A percentile compares a stretch with the other conserved stretches of the same genome.
These are phyloP conservation scores for Linyphia triangularis DNA, from an alignment of 2,888 invertebrate species.

Conservation along the genomic window DNA sequence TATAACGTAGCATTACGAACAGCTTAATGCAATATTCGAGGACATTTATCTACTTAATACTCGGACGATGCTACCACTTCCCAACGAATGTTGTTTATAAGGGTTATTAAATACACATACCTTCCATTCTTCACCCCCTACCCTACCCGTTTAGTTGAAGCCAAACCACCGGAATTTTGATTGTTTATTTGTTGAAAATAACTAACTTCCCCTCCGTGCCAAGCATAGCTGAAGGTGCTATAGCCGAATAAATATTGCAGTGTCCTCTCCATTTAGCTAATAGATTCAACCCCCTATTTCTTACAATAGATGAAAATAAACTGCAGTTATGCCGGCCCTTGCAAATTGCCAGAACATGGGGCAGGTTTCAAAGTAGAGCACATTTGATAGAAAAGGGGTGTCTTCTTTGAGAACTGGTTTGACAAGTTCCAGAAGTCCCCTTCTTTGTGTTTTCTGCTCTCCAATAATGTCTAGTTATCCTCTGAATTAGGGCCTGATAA, in stretches of 20 bases:
- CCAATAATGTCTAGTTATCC: conserved; percentile 57
- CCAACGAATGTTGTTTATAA: conserved; percentile 51
- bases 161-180: conserved; percentile 23
- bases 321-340: conserved; percentile 46
- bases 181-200: conserved; percentile 52
- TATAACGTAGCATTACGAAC: conserved; percentile 44
- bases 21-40: conserved; percentile 59
- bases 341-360: conserved; percentile 14
- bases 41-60: conserved; percentile 52
- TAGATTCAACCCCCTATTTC: conserved; percentile 58
- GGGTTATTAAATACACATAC: conserved; percentile 62
- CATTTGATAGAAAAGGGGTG: conserved; percentile 29
- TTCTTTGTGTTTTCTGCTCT: conserved; percentile 25
- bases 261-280: conserved; percentile 64
- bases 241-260: conserved; percentile 36
- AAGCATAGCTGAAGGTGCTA: conserved; percentile 16
- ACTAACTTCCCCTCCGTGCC: conserved; percentile 25
- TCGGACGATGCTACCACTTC: conserved; percentile 32
- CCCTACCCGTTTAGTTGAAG: conserved; percentile 13
- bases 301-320: conserved; percentile 54
- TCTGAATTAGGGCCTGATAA: conserved; percentile 53
- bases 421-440: conserved; percentile 53
- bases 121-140: conserved; percentile 31
- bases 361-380: conserved; percentile 10
- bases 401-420: conserved; percentile 28